These are phyloP conservation scores for Psettodes erumei DNA, from an alignment of 2,113 vertebrate genomes.

Conservation along the genomic window DNA sequence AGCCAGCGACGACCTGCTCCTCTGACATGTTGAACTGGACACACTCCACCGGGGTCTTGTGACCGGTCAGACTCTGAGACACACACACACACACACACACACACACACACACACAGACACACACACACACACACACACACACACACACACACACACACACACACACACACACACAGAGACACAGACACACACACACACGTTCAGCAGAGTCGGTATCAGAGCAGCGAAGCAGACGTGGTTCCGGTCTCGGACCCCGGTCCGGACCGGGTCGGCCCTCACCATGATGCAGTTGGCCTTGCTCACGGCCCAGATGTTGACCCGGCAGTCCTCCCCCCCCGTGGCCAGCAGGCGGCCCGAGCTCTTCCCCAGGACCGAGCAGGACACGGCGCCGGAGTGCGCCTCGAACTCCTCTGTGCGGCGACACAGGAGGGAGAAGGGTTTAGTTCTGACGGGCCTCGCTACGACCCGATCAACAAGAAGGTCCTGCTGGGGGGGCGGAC, in stretches of 20 bases:
- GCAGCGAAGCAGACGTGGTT: no score
- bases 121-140: not conserved
- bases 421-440: not conserved
- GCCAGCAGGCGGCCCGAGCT: conserved; percentile 92
- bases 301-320: conserved; percentile 95
- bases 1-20: conserved; percentile 94
- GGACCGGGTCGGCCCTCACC: no score
- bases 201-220: no score
- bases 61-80: conserved; percentile 92
- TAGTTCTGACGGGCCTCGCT: not conserved
- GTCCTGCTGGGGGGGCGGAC: no score
- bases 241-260: no score
- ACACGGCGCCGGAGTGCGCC: conserved; percentile 92
- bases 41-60: conserved; percentile 91
- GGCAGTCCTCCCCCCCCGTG: conserved; percentile 94
- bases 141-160: no score
- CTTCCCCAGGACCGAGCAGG: conserved; percentile 91
- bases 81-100: conserved; percentile 46
- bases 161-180: not conserved
- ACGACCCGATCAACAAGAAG: no score
- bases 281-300: conserved; percentile 99
- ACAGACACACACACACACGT: no score
- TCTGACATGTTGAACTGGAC: conserved; percentile 91
- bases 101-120: conserved; percentile 13
- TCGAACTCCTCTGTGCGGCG: conserved; percentile 89